Evolutionary conservation across 1,140 invertebrate species (phyloP).

Genomic region (Cotesia typhae): DNA sequence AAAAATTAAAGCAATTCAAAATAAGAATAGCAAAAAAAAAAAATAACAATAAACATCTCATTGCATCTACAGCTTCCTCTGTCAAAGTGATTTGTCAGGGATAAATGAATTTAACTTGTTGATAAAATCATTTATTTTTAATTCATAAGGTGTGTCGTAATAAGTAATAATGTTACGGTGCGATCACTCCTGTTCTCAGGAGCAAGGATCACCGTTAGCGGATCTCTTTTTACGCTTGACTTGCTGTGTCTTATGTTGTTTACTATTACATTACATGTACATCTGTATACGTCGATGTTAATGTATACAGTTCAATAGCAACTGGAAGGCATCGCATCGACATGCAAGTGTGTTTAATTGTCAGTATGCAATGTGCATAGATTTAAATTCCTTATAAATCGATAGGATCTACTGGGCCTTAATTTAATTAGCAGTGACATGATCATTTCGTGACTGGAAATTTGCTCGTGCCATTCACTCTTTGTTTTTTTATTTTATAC

Average conservation of each 20-base stretch:
- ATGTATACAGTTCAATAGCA: not conserved
- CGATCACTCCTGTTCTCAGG: constrained; percentile 18
- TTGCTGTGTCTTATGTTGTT: not conserved
- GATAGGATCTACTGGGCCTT: constrained; percentile 13
- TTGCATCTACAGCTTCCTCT: too few species aligned
- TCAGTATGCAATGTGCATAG: too few species aligned
- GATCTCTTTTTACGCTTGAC: constrained; percentile 20
- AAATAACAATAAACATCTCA: too few species aligned
- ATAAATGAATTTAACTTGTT: too few species aligned
- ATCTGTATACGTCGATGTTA: not conserved
- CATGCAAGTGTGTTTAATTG: too few species aligned
- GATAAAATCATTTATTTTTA: constrained; percentile 13
- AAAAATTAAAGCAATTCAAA: too few species aligned
- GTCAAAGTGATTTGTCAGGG: too few species aligned
- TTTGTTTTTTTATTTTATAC: not conserved
- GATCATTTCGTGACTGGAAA: constrained; percentile 35
- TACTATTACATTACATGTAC: not conserved
- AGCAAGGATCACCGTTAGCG: constrained; percentile 27
- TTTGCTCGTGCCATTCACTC: constrained; percentile 8
- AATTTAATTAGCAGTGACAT: constrained; percentile 38
- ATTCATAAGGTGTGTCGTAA: constrained; percentile 26
- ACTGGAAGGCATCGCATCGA: too few species aligned
- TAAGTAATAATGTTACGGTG: constrained; percentile 26
- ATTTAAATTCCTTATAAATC: not conserved
- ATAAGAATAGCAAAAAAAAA: too few species aligned